Base-by-base conservation (phyloP, 2,113 vertebrate species). In the Meleagris gallopavo region DNA sequence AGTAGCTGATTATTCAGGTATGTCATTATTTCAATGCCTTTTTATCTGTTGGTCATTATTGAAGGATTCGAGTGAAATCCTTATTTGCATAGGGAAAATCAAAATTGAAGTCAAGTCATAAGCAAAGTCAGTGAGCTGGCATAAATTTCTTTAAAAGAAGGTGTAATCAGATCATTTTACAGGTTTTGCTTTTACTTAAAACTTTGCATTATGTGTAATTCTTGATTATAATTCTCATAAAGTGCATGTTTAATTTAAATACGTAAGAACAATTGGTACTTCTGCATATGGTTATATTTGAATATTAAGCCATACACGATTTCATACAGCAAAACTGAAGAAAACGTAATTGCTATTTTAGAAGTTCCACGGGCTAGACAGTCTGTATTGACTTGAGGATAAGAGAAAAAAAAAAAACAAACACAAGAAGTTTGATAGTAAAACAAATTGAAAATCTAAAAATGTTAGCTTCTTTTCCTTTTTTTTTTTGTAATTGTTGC, bases 31-130 rank as follows among this genome's bases (percentile, higher is more conserved):
- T 94, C 78, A 94, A 83, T 92, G 72, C 89, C 86, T 95, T 97
- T 96, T 96, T 93, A 94, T 94, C 94, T 94, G 79, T 93, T 97
- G 93, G 84, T 77, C 96, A 92, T 97, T 97, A 95, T 83, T 95
- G 93, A 93, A 96, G 94, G 96, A 88, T 95, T 96, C 92, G 55
- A 94, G 80, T 9, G 29, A 96, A 97, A 96, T 94, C 76, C 87
- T 95, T 81, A 96, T 92, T 95, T 96, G 93, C 94, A 92, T 95
- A 83, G 83, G 93, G 94, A 96, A 97, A 93, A 94, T 97, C 86
- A 95, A 92, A 96, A 96, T 54, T 93, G 92, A 97, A 97, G 95
- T 92, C 88, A 90, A 92, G 54, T 92, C 82, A 83, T 92, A 96
- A 88, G 86, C 61, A 90, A 97, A 95, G 92, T 94, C 93, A 95